Conservation (phyloP, 2,888 invertebrate species). For the Chrysolina americana region DNA sequence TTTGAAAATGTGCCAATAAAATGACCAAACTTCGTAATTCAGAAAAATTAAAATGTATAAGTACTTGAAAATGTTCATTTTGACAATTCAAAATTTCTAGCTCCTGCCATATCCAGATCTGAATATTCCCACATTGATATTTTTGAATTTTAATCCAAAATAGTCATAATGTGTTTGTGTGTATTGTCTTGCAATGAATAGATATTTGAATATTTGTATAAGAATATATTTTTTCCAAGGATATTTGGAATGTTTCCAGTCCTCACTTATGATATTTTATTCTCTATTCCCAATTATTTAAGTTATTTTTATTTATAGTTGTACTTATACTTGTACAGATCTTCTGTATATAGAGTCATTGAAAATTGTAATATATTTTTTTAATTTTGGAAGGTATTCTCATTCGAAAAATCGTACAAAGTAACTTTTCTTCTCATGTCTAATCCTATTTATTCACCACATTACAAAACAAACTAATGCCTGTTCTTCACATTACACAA, state of each 20-base stretch:
- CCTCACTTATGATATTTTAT: conserved; percentile 29
- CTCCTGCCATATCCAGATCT: neutral
- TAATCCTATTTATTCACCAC: neutral
- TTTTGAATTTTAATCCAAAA: neutral
- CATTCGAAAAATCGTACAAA: conserved; percentile 37
- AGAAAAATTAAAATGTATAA: too few species aligned
- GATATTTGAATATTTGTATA: conserved; percentile 1
- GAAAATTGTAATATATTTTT: conserved; percentile 52
- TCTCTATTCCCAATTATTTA: conserved; percentile 12
- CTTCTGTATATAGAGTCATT: conserved; percentile 33
- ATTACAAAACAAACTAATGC: neutral
- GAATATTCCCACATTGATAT: neutral
- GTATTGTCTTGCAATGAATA: neutral
- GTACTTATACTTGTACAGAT: conserved; percentile 39
- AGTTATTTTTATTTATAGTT: conserved; percentile 23
- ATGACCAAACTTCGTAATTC: too few species aligned
- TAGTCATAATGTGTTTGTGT: neutral
- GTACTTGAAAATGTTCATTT: too few species aligned
- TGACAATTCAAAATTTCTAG: neutral
- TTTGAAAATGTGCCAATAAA: too few species aligned
- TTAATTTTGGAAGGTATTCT: conserved; percentile 51
- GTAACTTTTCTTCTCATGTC: neutral
- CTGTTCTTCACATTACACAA: neutral
- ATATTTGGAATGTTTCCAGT: conserved; percentile 25
- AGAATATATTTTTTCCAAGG: neutral